These are phyloP conservation scores for Metalampra italica DNA, from an alignment of 2,888 invertebrate species.

Conservation along the genomic window DNA sequence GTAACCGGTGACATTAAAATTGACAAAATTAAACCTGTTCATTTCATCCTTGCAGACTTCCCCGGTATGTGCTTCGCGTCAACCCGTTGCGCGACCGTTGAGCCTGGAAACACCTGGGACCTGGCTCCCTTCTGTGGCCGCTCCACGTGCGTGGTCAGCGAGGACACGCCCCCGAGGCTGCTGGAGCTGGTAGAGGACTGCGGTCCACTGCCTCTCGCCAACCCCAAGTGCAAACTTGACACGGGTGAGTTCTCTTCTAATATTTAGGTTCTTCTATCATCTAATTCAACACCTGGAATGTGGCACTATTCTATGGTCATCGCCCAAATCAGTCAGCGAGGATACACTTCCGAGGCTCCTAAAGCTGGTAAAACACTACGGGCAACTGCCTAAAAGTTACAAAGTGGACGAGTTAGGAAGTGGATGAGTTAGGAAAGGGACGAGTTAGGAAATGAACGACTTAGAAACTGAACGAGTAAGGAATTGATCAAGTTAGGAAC, in stretches of 20 bases:
- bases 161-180: constrained; percentile 85
- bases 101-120: constrained; percentile 91
- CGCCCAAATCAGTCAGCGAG: too few species aligned
- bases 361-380: too few species aligned
- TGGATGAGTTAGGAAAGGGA: too few species aligned
- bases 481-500: too few species aligned
- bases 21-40: neutral
- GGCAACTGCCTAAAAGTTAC: too few species aligned
- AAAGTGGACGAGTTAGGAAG: too few species aligned
- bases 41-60: constrained; percentile 80
- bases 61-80: constrained; percentile 95
- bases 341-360: too few species aligned
- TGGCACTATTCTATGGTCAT: too few species aligned
- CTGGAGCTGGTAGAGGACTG: constrained; percentile 93
- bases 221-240: constrained; percentile 92
- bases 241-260: constrained; percentile 44
- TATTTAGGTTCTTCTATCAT: neutral
- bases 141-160: constrained; percentile 90
- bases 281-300: too few species aligned
- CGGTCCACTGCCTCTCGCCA: constrained; percentile 91
- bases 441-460: too few species aligned
- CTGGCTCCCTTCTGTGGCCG: constrained; percentile 94
- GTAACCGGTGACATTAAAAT: too few species aligned
- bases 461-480: too few species aligned
- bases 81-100: constrained; percentile 91